Conservation (phyloP, 1,140 invertebrate genomes). For the Plectrocnemia conspersa region DNA sequence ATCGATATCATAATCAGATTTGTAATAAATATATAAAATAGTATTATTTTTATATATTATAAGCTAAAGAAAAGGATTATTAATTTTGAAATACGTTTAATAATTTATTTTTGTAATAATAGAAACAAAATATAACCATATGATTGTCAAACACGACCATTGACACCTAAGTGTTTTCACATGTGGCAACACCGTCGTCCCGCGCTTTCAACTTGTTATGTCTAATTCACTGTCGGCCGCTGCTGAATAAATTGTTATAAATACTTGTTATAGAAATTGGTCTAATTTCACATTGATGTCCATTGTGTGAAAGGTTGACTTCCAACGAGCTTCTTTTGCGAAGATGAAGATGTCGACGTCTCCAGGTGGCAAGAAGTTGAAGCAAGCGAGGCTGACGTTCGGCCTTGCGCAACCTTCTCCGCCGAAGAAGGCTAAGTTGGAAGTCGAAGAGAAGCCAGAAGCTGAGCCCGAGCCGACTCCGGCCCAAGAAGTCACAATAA, state of each 20-base stretch:
- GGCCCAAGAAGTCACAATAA: not conserved
- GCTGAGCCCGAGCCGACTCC: not conserved
- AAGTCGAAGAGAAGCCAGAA: not conserved
- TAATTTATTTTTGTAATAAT: too few relatives aligned
- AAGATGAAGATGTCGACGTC: slow-evolving; percentile 8
- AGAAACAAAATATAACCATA: too few relatives aligned
- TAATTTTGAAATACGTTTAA: too few relatives aligned
- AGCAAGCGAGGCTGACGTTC: slow-evolving; percentile 44
- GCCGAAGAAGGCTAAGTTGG: not conserved
- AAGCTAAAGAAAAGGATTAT: too few relatives aligned
- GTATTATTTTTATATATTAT: too few relatives aligned
- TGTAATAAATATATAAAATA: too few relatives aligned
- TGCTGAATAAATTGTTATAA: not conserved
- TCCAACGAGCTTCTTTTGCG: not conserved
- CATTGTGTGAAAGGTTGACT: not conserved
- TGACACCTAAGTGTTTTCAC: too few relatives aligned
- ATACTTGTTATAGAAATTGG: not conserved
- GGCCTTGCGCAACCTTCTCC: slow-evolving; percentile 5
- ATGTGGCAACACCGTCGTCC: slow-evolving; percentile 7
- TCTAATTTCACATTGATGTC: not conserved
- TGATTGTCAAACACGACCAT: too few relatives aligned
- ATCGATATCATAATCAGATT: too few relatives aligned
- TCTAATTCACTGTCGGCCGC: not conserved
- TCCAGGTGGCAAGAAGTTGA: slow-evolving; percentile 40
- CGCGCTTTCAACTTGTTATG: slow-evolving; percentile 10